A percentile compares a stretch with the other conserved stretches of the same genome.
These are phyloP conservation scores for Murina feae DNA, from an alignment of 2,113 vertebrate genomes.

Conservation along the genomic window DNA sequence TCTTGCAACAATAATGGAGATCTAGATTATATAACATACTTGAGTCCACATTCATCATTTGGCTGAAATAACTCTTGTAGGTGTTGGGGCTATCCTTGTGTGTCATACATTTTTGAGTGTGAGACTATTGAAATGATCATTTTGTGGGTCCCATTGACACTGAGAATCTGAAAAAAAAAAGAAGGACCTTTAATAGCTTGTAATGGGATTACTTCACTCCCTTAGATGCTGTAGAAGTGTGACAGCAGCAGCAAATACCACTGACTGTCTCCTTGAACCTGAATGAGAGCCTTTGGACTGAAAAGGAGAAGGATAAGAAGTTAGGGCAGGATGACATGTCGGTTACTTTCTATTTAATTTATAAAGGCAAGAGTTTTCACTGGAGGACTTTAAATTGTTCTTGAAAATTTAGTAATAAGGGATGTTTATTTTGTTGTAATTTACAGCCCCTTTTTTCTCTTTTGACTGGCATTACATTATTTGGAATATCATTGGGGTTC, in stretches of 20 bases:
- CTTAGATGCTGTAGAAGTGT: background rate
- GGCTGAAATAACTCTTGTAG: background rate
- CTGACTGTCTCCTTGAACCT: background rate
- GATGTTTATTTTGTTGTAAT: constrained; percentile 32
- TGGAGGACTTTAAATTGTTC: constrained; percentile 11
- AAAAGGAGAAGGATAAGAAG: background rate
- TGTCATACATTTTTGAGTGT: background rate
- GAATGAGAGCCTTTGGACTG: background rate
- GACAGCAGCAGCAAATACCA: background rate
- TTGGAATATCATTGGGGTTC: background rate
- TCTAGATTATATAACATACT: background rate
- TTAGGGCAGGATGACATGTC: background rate
- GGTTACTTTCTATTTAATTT: constrained; percentile 25
- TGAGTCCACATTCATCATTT: background rate
- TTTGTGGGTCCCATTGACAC: background rate
- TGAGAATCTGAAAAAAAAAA: background rate
- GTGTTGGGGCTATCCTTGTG: background rate
- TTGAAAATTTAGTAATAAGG: constrained; percentile 27
- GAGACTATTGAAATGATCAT: background rate
- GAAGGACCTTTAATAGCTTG: background rate
- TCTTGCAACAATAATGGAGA: background rate
- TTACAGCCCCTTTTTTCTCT: background rate
- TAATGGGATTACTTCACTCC: background rate
- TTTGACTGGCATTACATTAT: background rate
- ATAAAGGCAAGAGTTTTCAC: constrained; percentile 25